phyloP scores from a whole-genome alignment of 1,140 invertebrate species.

The Tetragonula clypearis region DNA sequence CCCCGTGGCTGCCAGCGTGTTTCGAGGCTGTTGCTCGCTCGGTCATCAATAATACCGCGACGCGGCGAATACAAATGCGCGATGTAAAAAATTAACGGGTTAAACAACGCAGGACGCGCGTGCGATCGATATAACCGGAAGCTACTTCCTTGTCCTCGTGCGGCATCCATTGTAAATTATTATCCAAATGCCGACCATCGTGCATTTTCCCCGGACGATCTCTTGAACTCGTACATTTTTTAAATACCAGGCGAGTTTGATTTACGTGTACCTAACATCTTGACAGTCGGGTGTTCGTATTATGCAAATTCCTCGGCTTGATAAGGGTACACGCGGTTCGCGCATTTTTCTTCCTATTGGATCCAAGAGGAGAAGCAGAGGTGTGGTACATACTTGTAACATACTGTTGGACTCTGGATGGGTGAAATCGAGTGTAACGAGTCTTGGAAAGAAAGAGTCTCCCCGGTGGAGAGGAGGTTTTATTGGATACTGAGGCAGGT shows the following conservation, averaged over 20 bases:
- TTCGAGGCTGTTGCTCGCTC: not conserved
- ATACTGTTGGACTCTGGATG: no score
- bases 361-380: not conserved
- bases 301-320: not conserved
- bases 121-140: not conserved
- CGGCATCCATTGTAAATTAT: not conserved
- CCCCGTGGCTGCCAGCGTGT: not conserved
- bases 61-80: conserved; percentile 42
- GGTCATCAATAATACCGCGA: conserved; percentile 43
- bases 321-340: not conserved
- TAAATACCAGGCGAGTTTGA: not conserved
- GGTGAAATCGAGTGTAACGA: no score
- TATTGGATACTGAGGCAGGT: no score
- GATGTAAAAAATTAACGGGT: conserved; percentile 12
- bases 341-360: not conserved
- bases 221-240: not conserved
- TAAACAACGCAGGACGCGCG: not conserved
- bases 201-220: not conserved
- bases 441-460: no score
- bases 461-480: no score
- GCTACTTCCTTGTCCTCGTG: not conserved
- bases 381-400: no score
- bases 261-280: not conserved
- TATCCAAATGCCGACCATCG: not conserved
- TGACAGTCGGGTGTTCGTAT: not conserved